Percentiles rank a stretch among this genome's conserved stretches.
These are phyloP conservation scores for Rhodinocichla rosea DNA, from an alignment of 2,113 vertebrate species.

Conservation along the genomic window DNA sequence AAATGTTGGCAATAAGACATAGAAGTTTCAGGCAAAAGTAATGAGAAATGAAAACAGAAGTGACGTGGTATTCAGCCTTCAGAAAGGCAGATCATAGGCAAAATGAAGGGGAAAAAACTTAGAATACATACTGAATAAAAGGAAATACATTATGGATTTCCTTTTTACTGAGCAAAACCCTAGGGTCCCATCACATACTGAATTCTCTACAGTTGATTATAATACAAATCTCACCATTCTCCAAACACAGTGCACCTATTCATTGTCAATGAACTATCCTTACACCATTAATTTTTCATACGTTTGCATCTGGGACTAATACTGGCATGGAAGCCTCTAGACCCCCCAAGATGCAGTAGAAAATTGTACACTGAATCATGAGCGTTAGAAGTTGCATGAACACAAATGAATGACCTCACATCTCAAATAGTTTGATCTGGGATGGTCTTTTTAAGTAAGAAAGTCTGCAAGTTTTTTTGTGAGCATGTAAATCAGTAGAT, in stretches of 20 bases:
- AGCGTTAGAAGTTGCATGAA: not conserved
- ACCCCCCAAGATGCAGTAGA: not conserved
- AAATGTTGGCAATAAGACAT: not conserved
- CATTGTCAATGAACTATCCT: not conserved
- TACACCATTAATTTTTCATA: not conserved
- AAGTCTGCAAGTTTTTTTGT: not conserved
- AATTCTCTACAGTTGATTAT: not conserved
- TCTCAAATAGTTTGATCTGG: not conserved
- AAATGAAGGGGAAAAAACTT: not conserved
- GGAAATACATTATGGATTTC: not conserved
- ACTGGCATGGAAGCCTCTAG: not conserved
- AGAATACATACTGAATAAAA: not conserved
- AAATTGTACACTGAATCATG: not conserved
- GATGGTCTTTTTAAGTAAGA: not conserved
- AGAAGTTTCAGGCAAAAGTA: not conserved
- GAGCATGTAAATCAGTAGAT: not conserved
- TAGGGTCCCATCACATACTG: not conserved
- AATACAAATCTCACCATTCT: not conserved
- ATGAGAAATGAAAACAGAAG: not conserved
- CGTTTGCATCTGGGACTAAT: not conserved
- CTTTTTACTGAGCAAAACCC: not conserved
- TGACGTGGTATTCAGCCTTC: not conserved
- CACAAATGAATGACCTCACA: not conserved
- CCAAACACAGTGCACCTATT: not conserved
- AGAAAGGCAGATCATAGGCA: not conserved